These are phyloP conservation scores for Spheniscus humboldti DNA, from an alignment of 2,797 vertebrate genomes.

Conservation along the genomic window DNA sequence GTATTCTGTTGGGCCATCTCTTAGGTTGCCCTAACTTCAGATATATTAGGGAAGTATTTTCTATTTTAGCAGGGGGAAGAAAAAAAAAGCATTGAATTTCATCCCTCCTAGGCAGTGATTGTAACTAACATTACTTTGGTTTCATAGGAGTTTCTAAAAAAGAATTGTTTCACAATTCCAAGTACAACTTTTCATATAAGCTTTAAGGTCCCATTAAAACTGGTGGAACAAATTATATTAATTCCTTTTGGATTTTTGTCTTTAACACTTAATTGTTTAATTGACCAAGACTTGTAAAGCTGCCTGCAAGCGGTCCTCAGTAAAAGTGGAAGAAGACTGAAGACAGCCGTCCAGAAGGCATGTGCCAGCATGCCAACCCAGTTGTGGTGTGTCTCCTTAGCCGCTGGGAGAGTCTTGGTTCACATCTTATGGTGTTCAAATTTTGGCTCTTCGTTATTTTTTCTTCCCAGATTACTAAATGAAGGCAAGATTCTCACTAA, in stretches of 20 bases:
- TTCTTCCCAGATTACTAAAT: not conserved
- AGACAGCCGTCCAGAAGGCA: not conserved
- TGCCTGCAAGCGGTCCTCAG: not conserved
- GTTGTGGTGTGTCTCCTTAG: not conserved
- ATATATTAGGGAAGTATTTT: not conserved
- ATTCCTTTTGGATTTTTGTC: not conserved
- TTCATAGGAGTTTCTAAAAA: not conserved
- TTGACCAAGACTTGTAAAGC: not conserved
- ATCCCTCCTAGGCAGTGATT: not conserved
- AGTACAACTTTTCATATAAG: not conserved
- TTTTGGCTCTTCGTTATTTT: not conserved
- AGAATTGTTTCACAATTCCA: not conserved
- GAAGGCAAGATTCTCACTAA: not conserved
- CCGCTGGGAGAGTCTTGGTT: not conserved
- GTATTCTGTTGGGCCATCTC: not conserved
- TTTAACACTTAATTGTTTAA: not conserved
- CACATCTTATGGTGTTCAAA: not conserved
- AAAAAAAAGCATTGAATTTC: not conserved
- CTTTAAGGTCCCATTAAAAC: not conserved
- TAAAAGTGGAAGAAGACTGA: not conserved
- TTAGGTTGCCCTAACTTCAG: not conserved
- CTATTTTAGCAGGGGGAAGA: not conserved
- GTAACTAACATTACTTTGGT: not conserved
- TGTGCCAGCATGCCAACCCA: not conserved
- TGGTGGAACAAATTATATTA: not conserved